Evolutionary conservation across 2,888 invertebrate species (phyloP), one percentile per base, ranked within the genome.

Genomic region (Alsophila aescularia): DNA sequence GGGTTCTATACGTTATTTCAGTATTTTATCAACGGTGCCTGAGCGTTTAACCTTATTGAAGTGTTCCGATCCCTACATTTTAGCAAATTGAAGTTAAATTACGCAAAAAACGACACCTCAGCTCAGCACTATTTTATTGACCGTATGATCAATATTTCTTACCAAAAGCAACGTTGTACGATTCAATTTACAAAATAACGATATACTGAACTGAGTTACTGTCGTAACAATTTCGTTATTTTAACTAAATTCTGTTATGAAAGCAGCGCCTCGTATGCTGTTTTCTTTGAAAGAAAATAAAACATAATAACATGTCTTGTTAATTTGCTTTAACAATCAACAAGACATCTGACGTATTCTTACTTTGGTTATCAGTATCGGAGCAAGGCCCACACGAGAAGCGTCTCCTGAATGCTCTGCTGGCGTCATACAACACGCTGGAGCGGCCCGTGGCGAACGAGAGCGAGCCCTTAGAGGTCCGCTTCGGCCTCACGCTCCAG

Each of bases 401-500:
- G 92, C 94, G 95, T 78, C 93, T 98, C 75, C 93, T 98, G 77
- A 96, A 96, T 90, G 93, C 95, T 84, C 93, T 98, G 75, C 94
- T 98, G 75, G 93, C 94, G 75, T 93, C 94, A 61, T 98, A 98
- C 93, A 97, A 97, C 92, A 95, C 95, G 68, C 93, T 97, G 85
- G 97, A 98, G 92, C 93, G 97, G 86, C 97, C 97, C 54, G 97
- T 98, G 64, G 96, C 96, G 75, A 97, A 97, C 87, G 97, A 98
- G 93, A 97, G 97, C 74, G 97, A 97, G 76, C 95, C 97, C 47
- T 93, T 98, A 67, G 96, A 97, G 92, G 97, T 98, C 73, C 96
- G 95, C 86, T 98, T 98, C 87, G 97, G 97, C 75, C 94, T 98
- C 83, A 97, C 97, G 61, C 89, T 98, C 75, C 97, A 97, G 90